Evolutionary conservation across 1,140 invertebrate genomes (phyloP), one percentile per base, ranked within the genome.

Genomic region (Drosophila asahinai): DNA sequence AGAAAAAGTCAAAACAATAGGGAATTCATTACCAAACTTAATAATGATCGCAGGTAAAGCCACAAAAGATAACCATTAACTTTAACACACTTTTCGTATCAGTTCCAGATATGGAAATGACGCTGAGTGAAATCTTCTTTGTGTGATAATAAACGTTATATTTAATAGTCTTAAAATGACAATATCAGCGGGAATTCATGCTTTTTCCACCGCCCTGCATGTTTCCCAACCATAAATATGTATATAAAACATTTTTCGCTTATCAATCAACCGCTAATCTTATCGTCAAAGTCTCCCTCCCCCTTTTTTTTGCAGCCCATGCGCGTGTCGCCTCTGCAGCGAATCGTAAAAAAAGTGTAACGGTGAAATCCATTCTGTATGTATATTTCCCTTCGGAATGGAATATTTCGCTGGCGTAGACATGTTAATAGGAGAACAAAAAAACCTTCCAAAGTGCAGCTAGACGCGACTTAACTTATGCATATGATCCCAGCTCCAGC

Each of bases 341-440:
- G 27, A 54, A 52, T 52, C 68, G 30, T 55, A 68, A 68, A 47
- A 70, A 70, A 78, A 78, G 63, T 77, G 74, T 77, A 77, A 77
- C 75, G 63, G 74, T 52, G 15, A 43, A 74, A 74, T 58, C 47
- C 70, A 73, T 61, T 61, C 9, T 17, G 63, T 55, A 71, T 67
- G 63, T 68, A 73, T 73, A 73, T 54, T 67, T 70, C 25, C 70
- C 65, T 42, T 11, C 72, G 42, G 47, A 77, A 73, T 83, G 83
- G 77, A 89, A 89, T 66, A 62, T 83, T 74, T 74, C 27, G 71
- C 68, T 68, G 45, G 33, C 55, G 75, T 89, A 64, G 52, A 54
- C 83, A 86, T 80, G 73, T 75, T 81, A 78, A 84, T 83, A 64
- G 73, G 67, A 64, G 54, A 55, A 55, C 72, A 67, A 78, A 74